Evolutionary conservation across 2,888 invertebrate genomes (phyloP).

Genomic region (Diarsia mendica): DNA sequence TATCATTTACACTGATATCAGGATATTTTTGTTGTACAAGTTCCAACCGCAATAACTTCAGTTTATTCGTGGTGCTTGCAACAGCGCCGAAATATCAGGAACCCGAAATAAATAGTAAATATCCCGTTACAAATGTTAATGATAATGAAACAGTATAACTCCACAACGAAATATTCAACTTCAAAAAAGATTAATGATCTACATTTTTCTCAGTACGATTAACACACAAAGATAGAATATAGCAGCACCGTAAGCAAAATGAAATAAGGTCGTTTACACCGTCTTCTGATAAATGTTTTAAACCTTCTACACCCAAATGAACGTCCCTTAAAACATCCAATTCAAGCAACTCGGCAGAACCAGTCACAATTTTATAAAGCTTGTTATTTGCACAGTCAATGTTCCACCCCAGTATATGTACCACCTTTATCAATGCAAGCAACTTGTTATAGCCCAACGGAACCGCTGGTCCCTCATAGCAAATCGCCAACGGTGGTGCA

Average conservation of each 20-base stretch:
- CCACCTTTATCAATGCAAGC: slow-evolving; percentile 30
- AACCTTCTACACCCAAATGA: background rate
- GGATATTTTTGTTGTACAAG: too few relatives aligned
- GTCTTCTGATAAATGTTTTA: background rate
- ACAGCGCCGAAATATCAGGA: too few relatives aligned
- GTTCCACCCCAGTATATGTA: slow-evolving; percentile 18
- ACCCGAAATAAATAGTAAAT: too few relatives aligned
- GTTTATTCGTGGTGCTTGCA: too few relatives aligned
- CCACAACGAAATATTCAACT: background rate
- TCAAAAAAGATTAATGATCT: background rate
- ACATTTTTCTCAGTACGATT: background rate
- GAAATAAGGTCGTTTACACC: background rate
- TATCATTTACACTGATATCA: too few relatives aligned
- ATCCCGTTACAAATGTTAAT: too few relatives aligned
- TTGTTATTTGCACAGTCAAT: slow-evolving; percentile 54
- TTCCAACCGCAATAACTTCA: too few relatives aligned
- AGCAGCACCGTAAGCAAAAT: background rate
- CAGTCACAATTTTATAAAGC: slow-evolving; percentile 44
- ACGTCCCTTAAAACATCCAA: background rate
- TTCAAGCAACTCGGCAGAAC: slow-evolving; percentile 51
- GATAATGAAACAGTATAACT: background rate
- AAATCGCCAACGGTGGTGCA: slow-evolving; percentile 85
- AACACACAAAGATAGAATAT: background rate
- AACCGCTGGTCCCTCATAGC: slow-evolving; percentile 87
- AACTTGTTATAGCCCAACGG: slow-evolving; percentile 84